Evolutionary conservation across 1,140 invertebrate genomes (phyloP), one percentile per base, ranked within the genome.

Genomic region (Trinorchestia longiramus): DNA sequence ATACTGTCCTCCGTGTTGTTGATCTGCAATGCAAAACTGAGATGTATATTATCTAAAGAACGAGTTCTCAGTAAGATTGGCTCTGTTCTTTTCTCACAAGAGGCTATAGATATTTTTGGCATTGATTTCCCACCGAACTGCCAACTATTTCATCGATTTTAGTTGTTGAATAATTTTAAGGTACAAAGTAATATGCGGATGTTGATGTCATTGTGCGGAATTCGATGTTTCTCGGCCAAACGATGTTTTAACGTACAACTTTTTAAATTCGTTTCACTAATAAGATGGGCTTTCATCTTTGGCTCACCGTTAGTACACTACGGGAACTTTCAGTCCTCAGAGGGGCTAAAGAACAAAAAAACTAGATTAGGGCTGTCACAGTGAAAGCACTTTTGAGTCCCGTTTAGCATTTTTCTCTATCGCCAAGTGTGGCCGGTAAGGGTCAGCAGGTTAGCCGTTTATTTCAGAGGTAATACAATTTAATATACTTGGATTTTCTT

Each of bases 31-130:
- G 28, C 62, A 36, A 19, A 3, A 36, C 1, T 36, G 62, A 77
- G 62, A 77, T 15, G 62, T 77, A 3, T n/a, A n/a, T n/a, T 19
- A 77, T 77, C 28, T 77, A 23, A 36, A 11, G 62, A 19, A 28
- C 3, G 36, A 3, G 62, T 23, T 11, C 28, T 77, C 11, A 1
- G 15, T 3, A 28, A 77, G 28, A 28, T 15, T 36, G 28, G 62
- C 62, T 77, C 62, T 11, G 8, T 28, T 77, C 88, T 11, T 42
- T 3, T 11, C 0, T 91, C 19, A 91, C 11, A 91, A 94, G 92
- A 94, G 92, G 92, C 92, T 94, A 44, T 94, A 47, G 40, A 94
- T 94, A 94, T 23, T 94, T 94, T 94, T 94, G 92, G 92, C 92
- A 94, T 94, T 94, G 92, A 45, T 94, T 44, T 94, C 92, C 92